Conservation (phyloP, 2,888 invertebrate species). For the Melanostoma mellinum region DNA sequence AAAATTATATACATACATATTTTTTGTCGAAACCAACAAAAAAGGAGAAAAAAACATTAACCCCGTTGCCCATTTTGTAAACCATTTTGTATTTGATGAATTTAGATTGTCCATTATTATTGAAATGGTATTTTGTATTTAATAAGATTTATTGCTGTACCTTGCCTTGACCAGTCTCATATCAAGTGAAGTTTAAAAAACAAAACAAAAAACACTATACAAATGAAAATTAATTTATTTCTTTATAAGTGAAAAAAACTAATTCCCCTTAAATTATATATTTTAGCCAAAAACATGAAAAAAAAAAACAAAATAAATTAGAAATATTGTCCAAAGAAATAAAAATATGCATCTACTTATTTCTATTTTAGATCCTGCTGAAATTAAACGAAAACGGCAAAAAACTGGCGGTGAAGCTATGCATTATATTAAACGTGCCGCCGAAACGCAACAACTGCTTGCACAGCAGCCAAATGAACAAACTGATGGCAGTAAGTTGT, state of each 20-base stretch:
- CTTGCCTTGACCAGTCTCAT: conserved; percentile 56
- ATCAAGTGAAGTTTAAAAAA: conserved; percentile 63
- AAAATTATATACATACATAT: background rate
- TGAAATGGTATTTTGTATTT: conserved; percentile 49
- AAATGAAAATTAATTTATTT: conserved; percentile 45
- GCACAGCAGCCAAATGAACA: conserved; percentile 77
- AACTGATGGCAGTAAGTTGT: conserved; percentile 81
- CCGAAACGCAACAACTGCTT: conserved; percentile 76
- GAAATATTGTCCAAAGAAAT: conserved; percentile 75
- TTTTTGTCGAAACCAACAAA: conserved; percentile 1
- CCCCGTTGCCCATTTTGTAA: conserved; percentile 28
- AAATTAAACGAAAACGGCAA: conserved; percentile 83
- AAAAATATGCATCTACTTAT: conserved; percentile 35
- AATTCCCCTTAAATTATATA: conserved; percentile 40
- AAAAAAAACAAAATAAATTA: conserved; percentile 61
- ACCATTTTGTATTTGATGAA: conserved; percentile 59
- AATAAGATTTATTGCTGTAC: conserved; percentile 60
- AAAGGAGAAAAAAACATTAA: conserved; percentile 4
- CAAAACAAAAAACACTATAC: conserved; percentile 12
- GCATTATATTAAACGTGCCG: conserved; percentile 80
- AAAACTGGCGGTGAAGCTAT: conserved; percentile 81
- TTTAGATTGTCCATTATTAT: conserved; percentile 56
- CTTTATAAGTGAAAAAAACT: conserved; percentile 46
- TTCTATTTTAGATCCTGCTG: conserved; percentile 84
- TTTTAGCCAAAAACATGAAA: conserved; percentile 51